Base-by-base conservation (phyloP, 1,140 invertebrate genomes). In the Eriosoma lanigerum region DNA sequence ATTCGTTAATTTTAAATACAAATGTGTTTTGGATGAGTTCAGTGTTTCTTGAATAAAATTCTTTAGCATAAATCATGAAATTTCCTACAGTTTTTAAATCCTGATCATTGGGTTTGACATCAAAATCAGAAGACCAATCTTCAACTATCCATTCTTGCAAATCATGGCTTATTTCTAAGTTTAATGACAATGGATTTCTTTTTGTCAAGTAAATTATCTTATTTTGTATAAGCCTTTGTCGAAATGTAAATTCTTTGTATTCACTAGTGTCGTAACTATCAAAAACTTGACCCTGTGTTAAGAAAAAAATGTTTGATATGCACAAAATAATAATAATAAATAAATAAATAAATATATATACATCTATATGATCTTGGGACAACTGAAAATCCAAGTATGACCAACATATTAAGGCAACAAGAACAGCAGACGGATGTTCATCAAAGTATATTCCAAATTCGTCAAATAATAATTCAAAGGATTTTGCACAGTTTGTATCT, bases 381-480 rank as follows among this genome's bases (percentile, higher is more conserved):
- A 78, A 46, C 1, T 78, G 15, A 24, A 78, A 4, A 46, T 78
- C 75, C 1, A 78, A 19, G 26, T 60, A 78, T 12, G 75, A 24
- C 75, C 75, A 78, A 78, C 24, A 78, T 62, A 60, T 78, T 48
- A 78, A 60, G 15, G 56, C 52, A 48, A 48, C 6, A 48, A 78
- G 75, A 62, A 78, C 56, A 38, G 75, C 52, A 5, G 44, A 17
- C 19, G 75, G 54, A 46, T 24, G 46, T 62, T 48, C 10, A n/a
- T 78, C 19, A 62, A 62, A 78, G 8, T 60, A 56, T 60, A 19
- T n/a, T 17, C 32, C n/a, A 48, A 78, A 78, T 10, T 62, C 60
- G 15, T 78, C 75, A 62, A 78, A 78, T 26, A 78, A 44, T 46
- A 60, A 48, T 3, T 78, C 75, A 48, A 62, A 78, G 26, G 75